Conservation (phyloP, 2,888 invertebrate species). For the Psylliodes chrysocephalus region DNA sequence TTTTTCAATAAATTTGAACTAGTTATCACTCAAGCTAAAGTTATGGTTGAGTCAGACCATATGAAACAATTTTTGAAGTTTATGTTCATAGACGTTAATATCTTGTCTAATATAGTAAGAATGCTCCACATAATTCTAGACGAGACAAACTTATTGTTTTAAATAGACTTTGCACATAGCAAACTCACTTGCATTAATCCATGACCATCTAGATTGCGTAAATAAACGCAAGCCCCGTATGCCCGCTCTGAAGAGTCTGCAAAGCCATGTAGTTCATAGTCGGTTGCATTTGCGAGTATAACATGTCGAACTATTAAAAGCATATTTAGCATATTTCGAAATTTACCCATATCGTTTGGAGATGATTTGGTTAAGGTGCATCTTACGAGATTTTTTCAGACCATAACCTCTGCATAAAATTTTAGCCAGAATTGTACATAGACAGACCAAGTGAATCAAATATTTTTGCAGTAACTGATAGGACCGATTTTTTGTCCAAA, state of each 20-base stretch:
- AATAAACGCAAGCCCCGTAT: constrained; percentile 38
- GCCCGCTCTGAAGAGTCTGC: constrained; percentile 34
- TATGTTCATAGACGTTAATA: not conserved
- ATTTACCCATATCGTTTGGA: constrained; percentile 28
- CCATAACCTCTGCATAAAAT: constrained; percentile 36
- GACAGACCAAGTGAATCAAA: constrained; percentile 43
- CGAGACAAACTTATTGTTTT: too few relatives aligned
- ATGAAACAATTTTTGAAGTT: too few relatives aligned
- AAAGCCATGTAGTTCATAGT: constrained; percentile 37
- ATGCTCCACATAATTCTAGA: too few relatives aligned
- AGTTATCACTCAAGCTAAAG: constrained; percentile 24
- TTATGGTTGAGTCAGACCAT: not conserved
- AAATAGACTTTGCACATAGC: constrained; percentile 33
- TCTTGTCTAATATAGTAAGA: not conserved
- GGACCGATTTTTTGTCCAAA: not conserved
- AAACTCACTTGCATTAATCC: constrained; percentile 31
- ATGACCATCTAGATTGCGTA: constrained; percentile 26
- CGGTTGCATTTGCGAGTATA: constrained; percentile 20
- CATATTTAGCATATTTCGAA: constrained; percentile 36
- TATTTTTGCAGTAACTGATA: constrained; percentile 35
- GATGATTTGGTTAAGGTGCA: not conserved
- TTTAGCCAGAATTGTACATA: constrained; percentile 40
- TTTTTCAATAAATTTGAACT: constrained; percentile 40
- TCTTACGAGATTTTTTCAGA: constrained; percentile 1
- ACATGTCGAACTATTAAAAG: constrained; percentile 33